Conservation (phyloP, 2,113 vertebrate species). For the Kryptolebias marmoratus region DNA sequence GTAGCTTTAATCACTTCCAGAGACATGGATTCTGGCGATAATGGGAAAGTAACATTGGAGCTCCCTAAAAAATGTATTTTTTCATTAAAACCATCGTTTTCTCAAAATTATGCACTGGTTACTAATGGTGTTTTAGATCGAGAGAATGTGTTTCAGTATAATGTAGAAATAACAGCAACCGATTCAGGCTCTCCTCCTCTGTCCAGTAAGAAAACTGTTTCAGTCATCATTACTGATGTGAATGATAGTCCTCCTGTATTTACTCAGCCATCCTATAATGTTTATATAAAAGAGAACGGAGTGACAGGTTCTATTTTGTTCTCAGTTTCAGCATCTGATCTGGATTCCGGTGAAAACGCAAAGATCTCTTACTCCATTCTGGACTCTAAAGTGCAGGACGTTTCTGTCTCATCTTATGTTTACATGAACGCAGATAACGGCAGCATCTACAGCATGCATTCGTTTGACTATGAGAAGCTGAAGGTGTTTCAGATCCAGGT, state of each 20-base stretch:
- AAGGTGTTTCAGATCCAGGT: slow-evolving; percentile 82
- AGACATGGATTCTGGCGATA: slow-evolving; percentile 67
- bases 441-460: slow-evolving; percentile 76
- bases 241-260: slow-evolving; percentile 76
- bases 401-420: slow-evolving; percentile 82
- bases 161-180: slow-evolving; percentile 38
- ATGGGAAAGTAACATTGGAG: slow-evolving; percentile 46
- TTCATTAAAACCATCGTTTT: slow-evolving; percentile 78
- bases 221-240: too few relatives aligned
- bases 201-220: too few relatives aligned
- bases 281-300: slow-evolving; percentile 85
- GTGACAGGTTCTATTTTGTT: slow-evolving; percentile 75
- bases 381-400: slow-evolving; percentile 74
- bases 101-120: slow-evolving; percentile 86
- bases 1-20: slow-evolving; percentile 67
- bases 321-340: slow-evolving; percentile 79
- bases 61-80: slow-evolving; percentile 81
- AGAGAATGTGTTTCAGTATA: slow-evolving; percentile 78
- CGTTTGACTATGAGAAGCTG: slow-evolving; percentile 83
- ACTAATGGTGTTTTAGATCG: slow-evolving; percentile 80
- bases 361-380: slow-evolving; percentile 84
- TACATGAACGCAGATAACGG: slow-evolving; percentile 82
- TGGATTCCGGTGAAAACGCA: slow-evolving; percentile 81
- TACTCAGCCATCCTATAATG: slow-evolving; percentile 77
- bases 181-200: too few relatives aligned